Percentiles rank a stretch among this genome's conserved stretches.
These are phyloP conservation scores for Xenopus petersii DNA, from an alignment of 2,797 vertebrate species.

Conservation along the genomic window DNA sequence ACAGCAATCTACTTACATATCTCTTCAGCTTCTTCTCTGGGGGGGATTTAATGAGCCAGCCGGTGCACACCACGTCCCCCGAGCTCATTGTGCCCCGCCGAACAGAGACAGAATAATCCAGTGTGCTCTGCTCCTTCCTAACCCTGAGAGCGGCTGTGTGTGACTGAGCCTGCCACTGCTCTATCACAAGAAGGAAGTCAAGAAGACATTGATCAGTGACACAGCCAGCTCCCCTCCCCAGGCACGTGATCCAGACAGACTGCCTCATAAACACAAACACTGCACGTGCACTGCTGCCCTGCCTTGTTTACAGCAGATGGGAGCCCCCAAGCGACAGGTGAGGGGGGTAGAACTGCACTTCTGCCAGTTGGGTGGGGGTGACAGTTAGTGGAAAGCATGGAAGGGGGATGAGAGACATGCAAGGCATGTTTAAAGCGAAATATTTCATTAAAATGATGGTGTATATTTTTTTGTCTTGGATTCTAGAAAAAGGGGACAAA, in stretches of 20 bases:
- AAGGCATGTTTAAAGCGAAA: too few relatives aligned
- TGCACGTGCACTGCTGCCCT: conserved; percentile 28
- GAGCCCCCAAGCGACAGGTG: background rate
- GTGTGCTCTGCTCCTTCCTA: conserved; percentile 45
- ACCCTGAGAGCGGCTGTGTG: conserved; percentile 41
- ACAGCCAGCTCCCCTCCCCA: conserved; percentile 20
- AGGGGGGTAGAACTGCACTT: background rate
- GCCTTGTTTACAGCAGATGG: conserved; percentile 22
- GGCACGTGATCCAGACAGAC: conserved; percentile 31
- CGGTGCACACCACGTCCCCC: conserved; percentile 89
- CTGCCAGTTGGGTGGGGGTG: background rate
- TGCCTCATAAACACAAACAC: conserved; percentile 38
- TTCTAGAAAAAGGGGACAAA: too few relatives aligned
- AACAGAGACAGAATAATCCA: conserved; percentile 48
- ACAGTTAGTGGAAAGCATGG: too few relatives aligned
- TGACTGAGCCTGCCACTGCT: conserved; percentile 49
- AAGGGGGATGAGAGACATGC: too few relatives aligned
- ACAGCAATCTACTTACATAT: conserved; percentile 84
- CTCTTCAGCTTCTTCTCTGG: conserved; percentile 96
- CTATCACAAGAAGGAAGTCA: conserved; percentile 81
- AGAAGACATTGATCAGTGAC: conserved; percentile 77
- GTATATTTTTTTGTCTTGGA: too few relatives aligned
- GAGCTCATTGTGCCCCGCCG: conserved; percentile 80
- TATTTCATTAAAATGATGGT: too few relatives aligned
- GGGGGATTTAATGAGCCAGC: conserved; percentile 97